These are phyloP conservation scores for Drosophila malerkotliana DNA, from an alignment of 1,140 invertebrate species.

Conservation along the genomic window DNA sequence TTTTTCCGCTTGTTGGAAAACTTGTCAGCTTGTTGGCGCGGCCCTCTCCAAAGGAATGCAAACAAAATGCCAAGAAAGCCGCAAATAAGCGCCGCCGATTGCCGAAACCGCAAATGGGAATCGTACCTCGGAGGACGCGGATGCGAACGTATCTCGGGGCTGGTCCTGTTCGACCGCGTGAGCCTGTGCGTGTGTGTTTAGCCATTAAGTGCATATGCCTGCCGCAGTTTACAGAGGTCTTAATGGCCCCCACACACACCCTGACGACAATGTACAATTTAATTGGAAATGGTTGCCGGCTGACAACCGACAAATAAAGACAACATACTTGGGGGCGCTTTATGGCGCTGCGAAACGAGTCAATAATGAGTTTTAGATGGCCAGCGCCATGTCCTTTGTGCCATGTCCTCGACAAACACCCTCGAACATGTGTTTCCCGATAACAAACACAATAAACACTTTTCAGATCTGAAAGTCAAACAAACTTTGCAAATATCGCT, in stretches of 20 bases:
- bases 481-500: background rate
- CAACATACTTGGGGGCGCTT: constrained; percentile 73
- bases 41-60: constrained; percentile 42
- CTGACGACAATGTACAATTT: constrained; percentile 33
- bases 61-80: constrained; percentile 59
- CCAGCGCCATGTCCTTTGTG: constrained; percentile 52
- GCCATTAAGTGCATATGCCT: constrained; percentile 78
- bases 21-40: constrained; percentile 53
- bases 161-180: constrained; percentile 1
- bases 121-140: background rate
- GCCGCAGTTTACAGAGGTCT: constrained; percentile 58
- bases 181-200: constrained; percentile 33
- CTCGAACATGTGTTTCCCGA: constrained; percentile 54
- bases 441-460: constrained; percentile 10
- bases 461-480: background rate
- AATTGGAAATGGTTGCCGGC: constrained; percentile 69
- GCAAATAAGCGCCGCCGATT: constrained; percentile 59
- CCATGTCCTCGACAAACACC: constrained; percentile 41
- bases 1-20: constrained; percentile 6
- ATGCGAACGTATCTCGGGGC: constrained; percentile 28
- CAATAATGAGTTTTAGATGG: constrained; percentile 75
- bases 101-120: constrained; percentile 54
- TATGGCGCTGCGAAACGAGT: constrained; percentile 64
- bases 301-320: constrained; percentile 63
- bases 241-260: constrained; percentile 37